A percentile compares a stretch with the other conserved stretches of the same genome.
These are phyloP conservation scores for Drosophila incognita DNA, from an alignment of 2,888 invertebrate species.

Conservation along the genomic window DNA sequence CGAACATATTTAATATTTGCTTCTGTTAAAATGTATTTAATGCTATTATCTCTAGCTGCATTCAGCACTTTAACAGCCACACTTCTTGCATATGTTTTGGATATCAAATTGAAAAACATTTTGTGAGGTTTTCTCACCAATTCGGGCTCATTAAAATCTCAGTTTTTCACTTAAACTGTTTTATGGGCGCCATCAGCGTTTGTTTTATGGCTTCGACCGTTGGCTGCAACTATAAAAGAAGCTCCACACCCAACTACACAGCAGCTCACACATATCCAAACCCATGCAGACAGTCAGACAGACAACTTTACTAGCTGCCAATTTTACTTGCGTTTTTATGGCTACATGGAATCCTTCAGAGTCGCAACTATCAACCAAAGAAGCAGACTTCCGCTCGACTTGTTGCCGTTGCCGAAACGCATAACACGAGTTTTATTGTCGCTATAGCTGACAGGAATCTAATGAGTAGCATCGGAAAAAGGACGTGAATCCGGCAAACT, in stretches of 20 bases:
- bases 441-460: slow-evolving; percentile 39
- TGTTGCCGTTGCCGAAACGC: slow-evolving; percentile 43
- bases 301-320: slow-evolving; percentile 62
- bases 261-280: slow-evolving; percentile 9
- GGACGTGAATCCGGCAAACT: slow-evolving; percentile 26
- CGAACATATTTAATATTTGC: background rate
- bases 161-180: slow-evolving; percentile 48
- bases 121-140: background rate
- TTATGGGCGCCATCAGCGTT: slow-evolving; percentile 39
- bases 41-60: background rate
- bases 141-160: slow-evolving; percentile 42
- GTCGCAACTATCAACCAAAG: slow-evolving; percentile 38
- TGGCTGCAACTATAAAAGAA: slow-evolving; percentile 44
- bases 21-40: background rate
- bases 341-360: slow-evolving; percentile 19
- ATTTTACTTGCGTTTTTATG: slow-evolving; percentile 57
- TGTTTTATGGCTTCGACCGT: slow-evolving; percentile 55
- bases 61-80: background rate
- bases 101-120: background rate
- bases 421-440: slow-evolving; percentile 41
- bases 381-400: slow-evolving; percentile 39
- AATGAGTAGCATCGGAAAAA: slow-evolving; percentile 40
- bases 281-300: slow-evolving; percentile 9
- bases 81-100: background rate
- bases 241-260: slow-evolving; percentile 6